A percentile compares a stretch with the other conserved stretches of the same genome.
Conservation (phyloP, 2,797 vertebrate genomes). For the Nasua narica region DNA sequence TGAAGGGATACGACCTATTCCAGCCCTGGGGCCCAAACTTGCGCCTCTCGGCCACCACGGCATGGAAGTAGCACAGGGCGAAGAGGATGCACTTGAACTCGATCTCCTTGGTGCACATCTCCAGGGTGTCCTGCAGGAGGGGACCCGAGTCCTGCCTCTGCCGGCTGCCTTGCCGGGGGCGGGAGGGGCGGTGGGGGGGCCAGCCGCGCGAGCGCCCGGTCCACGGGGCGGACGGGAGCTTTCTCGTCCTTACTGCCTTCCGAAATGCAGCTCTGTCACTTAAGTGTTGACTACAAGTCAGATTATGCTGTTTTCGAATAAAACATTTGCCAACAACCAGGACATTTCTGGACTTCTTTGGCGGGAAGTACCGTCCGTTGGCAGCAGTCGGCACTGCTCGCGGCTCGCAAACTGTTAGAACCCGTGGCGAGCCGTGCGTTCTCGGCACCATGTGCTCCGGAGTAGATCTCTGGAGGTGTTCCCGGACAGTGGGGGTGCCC, state of each 20-base stretch:
- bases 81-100: slow-evolving; percentile 85
- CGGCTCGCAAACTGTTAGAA: rapidly evolving
- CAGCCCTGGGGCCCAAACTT: slow-evolving; percentile 86
- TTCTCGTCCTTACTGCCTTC: background rate
- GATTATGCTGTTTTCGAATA: background rate
- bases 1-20: slow-evolving; percentile 85
- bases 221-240: background rate
- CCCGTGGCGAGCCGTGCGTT: rapidly evolving
- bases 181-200: background rate
- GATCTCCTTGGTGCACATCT: slow-evolving; percentile 83
- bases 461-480: background rate
- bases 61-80: slow-evolving; percentile 84
- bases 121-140: slow-evolving; percentile 79
- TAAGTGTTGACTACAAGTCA: background rate
- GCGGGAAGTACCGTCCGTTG: background rate
- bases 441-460: rapidly evolving
- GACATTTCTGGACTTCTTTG: background rate
- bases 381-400: no score
- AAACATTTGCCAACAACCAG: background rate
- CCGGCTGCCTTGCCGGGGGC: background rate
- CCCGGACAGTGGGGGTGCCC: rapidly evolving
- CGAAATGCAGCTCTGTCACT: background rate
- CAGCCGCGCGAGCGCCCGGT: rapidly evolving
- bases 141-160: background rate
- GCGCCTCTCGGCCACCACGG: slow-evolving; percentile 82